These are phyloP conservation scores for Bombus impatiens DNA, from an alignment of 1,140 invertebrate species.

Conservation along the genomic window DNA sequence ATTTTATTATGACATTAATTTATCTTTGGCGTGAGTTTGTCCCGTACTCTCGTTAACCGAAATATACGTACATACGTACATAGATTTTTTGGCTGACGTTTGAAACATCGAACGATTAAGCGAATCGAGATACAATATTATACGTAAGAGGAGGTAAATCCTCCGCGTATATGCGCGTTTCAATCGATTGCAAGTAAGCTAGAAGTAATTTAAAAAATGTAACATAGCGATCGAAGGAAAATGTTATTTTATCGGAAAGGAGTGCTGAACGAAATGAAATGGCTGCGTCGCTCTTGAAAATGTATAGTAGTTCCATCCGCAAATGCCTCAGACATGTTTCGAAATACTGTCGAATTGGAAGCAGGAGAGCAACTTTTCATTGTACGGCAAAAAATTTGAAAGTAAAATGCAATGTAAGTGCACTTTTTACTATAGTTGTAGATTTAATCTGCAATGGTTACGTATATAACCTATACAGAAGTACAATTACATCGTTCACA, in stretches of 20 bases:
- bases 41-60: background rate
- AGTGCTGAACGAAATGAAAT: background rate
- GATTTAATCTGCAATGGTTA: background rate
- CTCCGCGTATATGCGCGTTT: too few relatives aligned
- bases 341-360: conserved; percentile 3
- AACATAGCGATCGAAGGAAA: too few relatives aligned
- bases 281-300: conserved; percentile 6
- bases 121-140: background rate
- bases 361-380: background rate
- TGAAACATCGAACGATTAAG: background rate
- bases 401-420: conserved; percentile 35
- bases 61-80: too few relatives aligned
- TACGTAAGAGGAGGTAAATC: background rate
- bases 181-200: background rate
- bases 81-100: background rate
- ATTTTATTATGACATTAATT: background rate
- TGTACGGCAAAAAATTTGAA: background rate
- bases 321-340: background rate
- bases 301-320: background rate
- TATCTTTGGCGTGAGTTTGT: background rate
- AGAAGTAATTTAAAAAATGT: background rate
- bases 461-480: background rate
- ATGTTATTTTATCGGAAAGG: background rate
- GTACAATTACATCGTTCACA: background rate
- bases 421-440: background rate